These are phyloP conservation scores for Magallana nippona DNA, from an alignment of 2,888 invertebrate species.

Conservation along the genomic window DNA sequence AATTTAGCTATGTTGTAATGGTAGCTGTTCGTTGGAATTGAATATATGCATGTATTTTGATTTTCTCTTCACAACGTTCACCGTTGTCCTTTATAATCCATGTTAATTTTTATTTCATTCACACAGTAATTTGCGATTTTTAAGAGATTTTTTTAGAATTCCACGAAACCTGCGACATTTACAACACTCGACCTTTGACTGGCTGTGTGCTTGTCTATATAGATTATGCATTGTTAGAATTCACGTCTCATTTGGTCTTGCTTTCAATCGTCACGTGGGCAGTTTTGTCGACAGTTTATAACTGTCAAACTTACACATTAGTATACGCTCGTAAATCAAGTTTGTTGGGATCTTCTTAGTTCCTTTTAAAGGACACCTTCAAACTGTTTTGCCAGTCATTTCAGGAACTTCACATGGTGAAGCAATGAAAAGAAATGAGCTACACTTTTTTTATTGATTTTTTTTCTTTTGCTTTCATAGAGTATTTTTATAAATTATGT, in stretches of 20 bases:
- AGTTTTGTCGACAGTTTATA: background rate
- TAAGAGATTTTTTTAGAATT: background rate
- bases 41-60: no score
- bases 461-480: background rate
- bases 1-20: no score
- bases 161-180: background rate
- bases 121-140: background rate
- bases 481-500: background rate
- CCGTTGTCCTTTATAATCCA: background rate
- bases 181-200: background rate
- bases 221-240: background rate
- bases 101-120: background rate
- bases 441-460: background rate
- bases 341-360: slow-evolving; percentile 11
- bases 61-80: background rate
- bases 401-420: slow-evolving; percentile 5
- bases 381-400: background rate
- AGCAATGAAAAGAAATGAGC: background rate
- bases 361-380: slow-evolving; percentile 33
- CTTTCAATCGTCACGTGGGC: background rate
- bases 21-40: no score
- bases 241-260: background rate
- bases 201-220: background rate
- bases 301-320: slow-evolving; percentile 24
- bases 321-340: background rate